phyloP scores from a whole-genome alignment of 1,140 invertebrate species.

The Saccostrea echinata region DNA sequence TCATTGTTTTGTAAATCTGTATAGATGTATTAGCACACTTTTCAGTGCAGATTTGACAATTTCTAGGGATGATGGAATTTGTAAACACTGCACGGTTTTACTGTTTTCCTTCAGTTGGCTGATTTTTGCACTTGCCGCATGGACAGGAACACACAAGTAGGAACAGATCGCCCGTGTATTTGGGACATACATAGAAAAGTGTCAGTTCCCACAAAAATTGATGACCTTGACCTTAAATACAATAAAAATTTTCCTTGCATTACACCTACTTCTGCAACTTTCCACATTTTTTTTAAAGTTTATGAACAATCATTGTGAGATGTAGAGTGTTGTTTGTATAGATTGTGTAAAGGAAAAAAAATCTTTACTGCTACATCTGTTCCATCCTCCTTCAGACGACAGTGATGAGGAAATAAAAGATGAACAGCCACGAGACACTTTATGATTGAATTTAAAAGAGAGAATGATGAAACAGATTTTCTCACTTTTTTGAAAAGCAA shows the following conservation, averaged over 20 bases:
- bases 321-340: constrained; percentile 5
- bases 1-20: too few relatives aligned
- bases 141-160: background rate
- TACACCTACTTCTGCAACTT: background rate
- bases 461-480: background rate
- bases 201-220: background rate
- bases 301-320: background rate
- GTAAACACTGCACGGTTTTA: constrained; percentile 2
- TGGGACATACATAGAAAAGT: constrained; percentile 35
- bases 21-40: too few relatives aligned
- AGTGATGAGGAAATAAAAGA: constrained; percentile 6
- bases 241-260: background rate
- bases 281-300: background rate
- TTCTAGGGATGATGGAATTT: constrained; percentile 15
- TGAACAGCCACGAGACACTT: background rate
- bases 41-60: too few relatives aligned
- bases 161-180: background rate
- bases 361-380: background rate
- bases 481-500: constrained; percentile 13
- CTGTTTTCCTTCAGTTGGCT: background rate
- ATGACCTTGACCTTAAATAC: constrained; percentile 20
- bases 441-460: background rate
- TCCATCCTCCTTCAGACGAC: background rate
- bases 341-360: background rate
- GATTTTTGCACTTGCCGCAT: background rate